Evolutionary conservation across 2,797 vertebrate genomes (phyloP).

Genomic region (Coregonus ussuriensis): DNA sequence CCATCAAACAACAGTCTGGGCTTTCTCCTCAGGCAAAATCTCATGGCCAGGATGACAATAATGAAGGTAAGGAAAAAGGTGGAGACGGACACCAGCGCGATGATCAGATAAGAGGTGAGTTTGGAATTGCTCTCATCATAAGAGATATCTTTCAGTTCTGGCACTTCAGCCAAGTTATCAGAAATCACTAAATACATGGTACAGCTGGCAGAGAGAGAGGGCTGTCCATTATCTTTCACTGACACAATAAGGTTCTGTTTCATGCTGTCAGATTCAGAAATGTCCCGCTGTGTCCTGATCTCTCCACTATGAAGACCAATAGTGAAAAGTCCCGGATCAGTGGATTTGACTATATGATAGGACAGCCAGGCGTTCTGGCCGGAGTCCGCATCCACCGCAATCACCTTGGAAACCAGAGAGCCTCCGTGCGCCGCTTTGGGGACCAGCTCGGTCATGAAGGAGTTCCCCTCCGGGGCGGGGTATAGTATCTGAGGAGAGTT

Average conservation of each 20-base stretch:
- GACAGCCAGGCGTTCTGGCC: constrained; percentile 75
- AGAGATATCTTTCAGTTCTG: constrained; percentile 14
- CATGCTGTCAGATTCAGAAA: constrained; percentile 56
- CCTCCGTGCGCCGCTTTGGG: constrained; percentile 41
- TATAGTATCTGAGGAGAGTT: constrained; percentile 73
- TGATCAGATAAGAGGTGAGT: constrained; percentile 65
- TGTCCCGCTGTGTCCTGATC: constrained; percentile 50
- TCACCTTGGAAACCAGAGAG: constrained; percentile 54
- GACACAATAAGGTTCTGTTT: constrained; percentile 58
- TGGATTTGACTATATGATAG: constrained; percentile 66
- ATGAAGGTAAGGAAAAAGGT: constrained; percentile 50
- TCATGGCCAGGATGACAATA: constrained; percentile 45
- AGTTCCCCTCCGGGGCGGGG: constrained; percentile 42
- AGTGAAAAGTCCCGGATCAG: constrained; percentile 60
- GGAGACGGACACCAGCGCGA: constrained; percentile 60
- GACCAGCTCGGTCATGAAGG: constrained; percentile 50
- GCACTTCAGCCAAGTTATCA: constrained; percentile 47
- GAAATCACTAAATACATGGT: constrained; percentile 47
- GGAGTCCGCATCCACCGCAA: constrained; percentile 60
- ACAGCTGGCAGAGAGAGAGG: constrained; percentile 49
- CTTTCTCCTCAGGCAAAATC: constrained; percentile 44
- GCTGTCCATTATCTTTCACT: constrained; percentile 46
- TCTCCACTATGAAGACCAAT: constrained; percentile 61
- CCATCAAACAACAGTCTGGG: constrained; percentile 48
- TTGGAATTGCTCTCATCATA: constrained; percentile 38